Evolutionary conservation across 2,888 invertebrate species (phyloP), one percentile per base, ranked within the genome.

Genomic region (Lamellibrachia satsuma): DNA sequence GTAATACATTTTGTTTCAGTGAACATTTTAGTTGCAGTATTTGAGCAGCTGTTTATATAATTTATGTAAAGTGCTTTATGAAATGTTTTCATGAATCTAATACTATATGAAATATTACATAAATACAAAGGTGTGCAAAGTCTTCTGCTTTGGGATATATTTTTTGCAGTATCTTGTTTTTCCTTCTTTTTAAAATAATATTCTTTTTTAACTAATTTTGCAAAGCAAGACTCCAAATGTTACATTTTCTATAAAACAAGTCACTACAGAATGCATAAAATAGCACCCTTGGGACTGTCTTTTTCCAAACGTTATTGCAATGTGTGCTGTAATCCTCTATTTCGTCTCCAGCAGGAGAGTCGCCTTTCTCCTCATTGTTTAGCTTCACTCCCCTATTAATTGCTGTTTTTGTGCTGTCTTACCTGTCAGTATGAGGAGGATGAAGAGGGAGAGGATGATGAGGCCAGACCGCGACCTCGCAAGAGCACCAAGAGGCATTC

Each of bases 401-500:
- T n/a, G n/a, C 0, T 90, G 11, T 9, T 52, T 91, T 57, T 55
- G 51, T 92, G 52, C 9, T 93, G 55, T 75, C 51, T 51, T 52
- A 11, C n/a, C 93, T 91, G 57, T 55, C 60, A 94, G 93, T 93
- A 93, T 90, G 93, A 95, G 39, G 95, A 95, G 7, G 94, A 94
- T 22, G 95, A 95, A 52, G 94, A 94, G 22, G 95, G 95, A 91
- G 95, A 94, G 75, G 96, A 93, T 27, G 94, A 95, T 93, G 96
- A 95, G 52, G 95, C 94, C 9, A 95, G 93, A 90, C 93, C 90
- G 55, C 92, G 93, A 90, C 93, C 93, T 52, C 93, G 93, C 39
- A 95, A 95, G 94, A 92, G 95, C 92, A 94, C 96, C 93, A 95
- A 96, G 94, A 95, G 95, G 94, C 94, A 95, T 92, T 92, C 94